Base-by-base conservation (phyloP, 2,888 invertebrate species). In the Nycteola revayana region DNA sequence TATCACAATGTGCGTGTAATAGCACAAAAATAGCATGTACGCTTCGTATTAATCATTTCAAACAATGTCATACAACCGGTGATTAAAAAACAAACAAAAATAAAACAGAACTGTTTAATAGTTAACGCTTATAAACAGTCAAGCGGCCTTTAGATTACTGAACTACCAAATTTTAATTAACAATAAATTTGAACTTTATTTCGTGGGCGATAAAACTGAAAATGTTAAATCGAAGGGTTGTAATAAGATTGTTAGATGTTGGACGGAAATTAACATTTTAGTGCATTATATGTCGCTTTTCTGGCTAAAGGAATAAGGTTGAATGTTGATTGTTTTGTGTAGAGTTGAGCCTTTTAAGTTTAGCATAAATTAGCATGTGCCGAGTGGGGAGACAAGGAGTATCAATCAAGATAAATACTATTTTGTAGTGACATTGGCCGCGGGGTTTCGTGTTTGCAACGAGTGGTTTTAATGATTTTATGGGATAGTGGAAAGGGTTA, bases 401-500 rank as follows among this genome's bases (percentile, higher is more conserved):
- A 64, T 63, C 64, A 63, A 63, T 65, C 63, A 64, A 46, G 58
- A 58, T 64, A 64, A 65, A 61, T 54, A 56, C 60, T 55, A 54
- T 63, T 55, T 55, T 54, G 59, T 54, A 57, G 62, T 59, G 64
- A 59, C 57, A 57, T 43, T 49, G 41, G 41, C 64, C 50, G 35
- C 38, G 32, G 58, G 62, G 31, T 24, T 45, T 37, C 37, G 43
- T 45, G 49, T 35, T 18, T 27, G 42, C 49, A 62, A 51, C 47
- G 38, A 52, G 32, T 31, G 20, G 49, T 49, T 53, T 53, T 38
- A 49, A 49, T 47, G 38, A 22, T 22, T 18, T 37, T 30, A 21
- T 28, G 53, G 40, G 52, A 53, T 49, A 45, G 49, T 48, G 18
- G 35, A 21, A 28, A 27, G 10, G 32, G 28, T 42, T 43, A 26